Evolutionary conservation across 2,113 vertebrate species (phyloP).

Genomic region (Scomber scombrus): DNA sequence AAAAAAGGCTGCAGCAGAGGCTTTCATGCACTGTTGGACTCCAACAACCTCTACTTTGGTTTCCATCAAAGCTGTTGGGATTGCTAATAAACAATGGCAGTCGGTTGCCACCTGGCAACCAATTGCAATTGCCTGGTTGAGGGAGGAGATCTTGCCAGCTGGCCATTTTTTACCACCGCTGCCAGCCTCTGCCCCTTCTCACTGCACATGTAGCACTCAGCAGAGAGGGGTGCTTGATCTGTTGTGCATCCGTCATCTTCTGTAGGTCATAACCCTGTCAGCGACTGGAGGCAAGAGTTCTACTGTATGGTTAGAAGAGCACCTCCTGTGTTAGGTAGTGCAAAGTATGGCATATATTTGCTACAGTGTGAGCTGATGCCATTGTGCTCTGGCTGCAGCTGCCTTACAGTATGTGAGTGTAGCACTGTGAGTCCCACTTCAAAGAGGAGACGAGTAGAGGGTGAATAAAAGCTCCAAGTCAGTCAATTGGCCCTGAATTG

Average conservation of each 20-base stretch:
- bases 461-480: constrained; percentile 78
- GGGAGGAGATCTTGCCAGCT: constrained; percentile 68
- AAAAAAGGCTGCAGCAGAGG: constrained; percentile 24
- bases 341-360: constrained; percentile 22
- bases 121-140: constrained; percentile 51
- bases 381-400: constrained; percentile 69
- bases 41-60: constrained; percentile 37
- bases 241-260: constrained; percentile 41
- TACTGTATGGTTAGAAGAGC: constrained; percentile 34
- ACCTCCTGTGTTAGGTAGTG: constrained; percentile 39
- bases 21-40: constrained; percentile 38
- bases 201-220: constrained; percentile 27
- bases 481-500: constrained; percentile 78
- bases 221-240: constrained; percentile 17
- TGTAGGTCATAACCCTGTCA: constrained; percentile 51
- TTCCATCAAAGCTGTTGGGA: constrained; percentile 59
- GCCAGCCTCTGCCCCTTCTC: constrained; percentile 43
- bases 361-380: constrained; percentile 48
- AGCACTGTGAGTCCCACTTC: constrained; percentile 60
- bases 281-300: constrained; percentile 35
- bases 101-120: constrained; percentile 60
- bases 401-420: constrained; percentile 53
- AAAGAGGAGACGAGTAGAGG: constrained; percentile 68
- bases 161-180: constrained; percentile 46
- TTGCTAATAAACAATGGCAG: constrained; percentile 81